Conservation (phyloP, 1,140 invertebrate species). For the Copidosoma floridanum region DNA sequence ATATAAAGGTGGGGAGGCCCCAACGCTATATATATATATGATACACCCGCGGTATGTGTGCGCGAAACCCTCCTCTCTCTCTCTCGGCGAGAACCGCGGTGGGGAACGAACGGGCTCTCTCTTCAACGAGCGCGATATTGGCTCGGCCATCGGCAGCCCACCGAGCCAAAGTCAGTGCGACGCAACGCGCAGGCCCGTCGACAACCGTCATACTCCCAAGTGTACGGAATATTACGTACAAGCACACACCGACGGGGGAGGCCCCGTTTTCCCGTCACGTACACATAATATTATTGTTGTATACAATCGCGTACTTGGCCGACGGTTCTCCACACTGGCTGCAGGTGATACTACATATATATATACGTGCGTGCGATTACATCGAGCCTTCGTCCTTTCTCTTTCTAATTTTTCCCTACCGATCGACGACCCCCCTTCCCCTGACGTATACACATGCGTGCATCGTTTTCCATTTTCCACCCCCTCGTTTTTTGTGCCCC, state of each 20-base stretch:
- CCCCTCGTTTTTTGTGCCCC: neutral
- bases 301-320: neutral
- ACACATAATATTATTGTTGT: slow-evolving; percentile 33
- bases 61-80: too few species aligned
- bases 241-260: too few species aligned
- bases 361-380: too few species aligned
- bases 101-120: neutral
- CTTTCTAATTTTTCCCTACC: too few species aligned
- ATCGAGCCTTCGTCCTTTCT: too few species aligned
- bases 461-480: neutral
- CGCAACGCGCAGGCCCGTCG: slow-evolving; percentile 53
- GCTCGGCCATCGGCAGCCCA: slow-evolving; percentile 34
- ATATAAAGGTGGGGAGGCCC: too few species aligned
- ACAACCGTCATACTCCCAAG: slow-evolving; percentile 30
- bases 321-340: slow-evolving; percentile 16
- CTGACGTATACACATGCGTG: slow-evolving; percentile 21
- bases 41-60: too few species aligned
- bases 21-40: too few species aligned
- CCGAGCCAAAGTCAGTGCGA: too few species aligned
- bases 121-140: slow-evolving; percentile 24
- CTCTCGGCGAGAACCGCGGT: neutral
- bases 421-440: too few species aligned
- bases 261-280: slow-evolving; percentile 31
- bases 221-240: too few species aligned
- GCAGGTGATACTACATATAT: too few species aligned